These are phyloP conservation scores for Spheniscus mendiculus DNA, from an alignment of 2,113 vertebrate genomes.

Conservation along the genomic window DNA sequence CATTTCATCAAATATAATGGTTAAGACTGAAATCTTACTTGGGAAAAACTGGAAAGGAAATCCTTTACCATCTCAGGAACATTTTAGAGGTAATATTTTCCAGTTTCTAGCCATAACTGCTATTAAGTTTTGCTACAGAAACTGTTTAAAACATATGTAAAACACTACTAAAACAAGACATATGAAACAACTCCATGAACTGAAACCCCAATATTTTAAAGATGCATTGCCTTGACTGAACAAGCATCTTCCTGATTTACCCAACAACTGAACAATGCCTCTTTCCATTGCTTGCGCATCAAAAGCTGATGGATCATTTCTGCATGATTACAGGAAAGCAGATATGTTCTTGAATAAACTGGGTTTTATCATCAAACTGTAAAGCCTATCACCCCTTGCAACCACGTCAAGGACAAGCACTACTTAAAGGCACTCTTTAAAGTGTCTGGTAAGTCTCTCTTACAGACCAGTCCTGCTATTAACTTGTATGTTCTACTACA, in stretches of 20 bases:
- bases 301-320: not conserved
- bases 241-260: not conserved
- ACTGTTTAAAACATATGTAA: not conserved
- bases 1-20: accelerated
- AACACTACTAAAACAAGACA: not conserved
- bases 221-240: not conserved
- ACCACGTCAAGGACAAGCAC: not conserved
- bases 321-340: accelerated
- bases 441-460: not conserved
- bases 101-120: not conserved
- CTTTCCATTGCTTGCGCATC: not conserved
- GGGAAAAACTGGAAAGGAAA: not conserved
- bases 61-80: not conserved
- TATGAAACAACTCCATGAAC: not conserved
- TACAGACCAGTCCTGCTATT: not conserved
- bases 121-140: not conserved
- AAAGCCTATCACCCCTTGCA: not conserved
- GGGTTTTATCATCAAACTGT: not conserved
- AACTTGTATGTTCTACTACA: not conserved
- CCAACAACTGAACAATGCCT: not conserved
- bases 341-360: not conserved
- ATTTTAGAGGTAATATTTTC: not conserved
- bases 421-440: not conserved
- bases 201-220: not conserved
- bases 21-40: not conserved